Percentiles rank a stretch among this genome's conserved stretches.
phyloP scores from a whole-genome alignment of 2,888 invertebrate species.

The Pemphredon lugubris region DNA sequence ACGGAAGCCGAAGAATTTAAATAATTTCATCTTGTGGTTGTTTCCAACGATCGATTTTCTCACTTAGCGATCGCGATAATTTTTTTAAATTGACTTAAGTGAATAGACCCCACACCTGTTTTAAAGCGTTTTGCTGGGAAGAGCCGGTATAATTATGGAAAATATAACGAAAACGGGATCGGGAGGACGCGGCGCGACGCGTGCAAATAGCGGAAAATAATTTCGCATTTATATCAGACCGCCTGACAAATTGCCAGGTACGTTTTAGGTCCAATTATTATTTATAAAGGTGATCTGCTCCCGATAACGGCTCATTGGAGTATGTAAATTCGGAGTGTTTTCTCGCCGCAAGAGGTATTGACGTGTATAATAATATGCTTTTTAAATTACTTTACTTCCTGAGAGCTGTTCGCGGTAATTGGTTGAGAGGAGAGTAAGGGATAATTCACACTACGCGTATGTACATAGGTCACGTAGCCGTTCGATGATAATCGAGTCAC shows the following conservation, averaged over 20 bases:
- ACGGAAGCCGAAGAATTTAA: constrained; percentile 28
- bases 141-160: constrained; percentile 13
- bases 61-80: background rate
- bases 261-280: constrained; percentile 12
- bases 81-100: constrained; percentile 20
- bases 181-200: no score
- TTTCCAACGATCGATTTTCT: constrained; percentile 13
- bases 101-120: constrained; percentile 6
- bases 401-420: no score
- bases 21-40: constrained; percentile 16
- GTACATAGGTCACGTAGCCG: no score
- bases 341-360: background rate
- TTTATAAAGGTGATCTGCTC: constrained; percentile 22
- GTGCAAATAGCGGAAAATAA: constrained; percentile 8
- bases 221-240: constrained; percentile 15
- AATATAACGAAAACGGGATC: constrained; percentile 5
- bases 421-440: no score
- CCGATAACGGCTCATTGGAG: background rate
- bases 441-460: no score
- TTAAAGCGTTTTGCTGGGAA: no score
- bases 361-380: background rate
- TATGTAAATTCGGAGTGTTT: background rate
- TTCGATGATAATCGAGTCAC: no score
- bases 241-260: constrained; percentile 24
- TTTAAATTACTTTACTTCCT: background rate